Conservation (phyloP, 2,113 vertebrate genomes). For the Podiceps cristatus region DNA sequence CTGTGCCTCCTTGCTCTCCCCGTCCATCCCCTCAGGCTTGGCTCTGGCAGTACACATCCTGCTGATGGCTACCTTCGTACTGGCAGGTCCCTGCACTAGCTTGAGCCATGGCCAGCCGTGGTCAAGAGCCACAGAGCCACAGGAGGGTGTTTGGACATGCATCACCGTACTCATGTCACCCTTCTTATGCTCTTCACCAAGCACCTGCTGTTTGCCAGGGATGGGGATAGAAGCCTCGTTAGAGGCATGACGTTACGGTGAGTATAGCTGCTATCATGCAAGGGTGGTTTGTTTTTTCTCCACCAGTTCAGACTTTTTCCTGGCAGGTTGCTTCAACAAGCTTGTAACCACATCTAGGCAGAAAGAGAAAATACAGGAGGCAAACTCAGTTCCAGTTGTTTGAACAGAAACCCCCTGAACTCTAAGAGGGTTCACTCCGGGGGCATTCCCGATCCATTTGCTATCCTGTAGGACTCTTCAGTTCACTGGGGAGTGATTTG, state of each 20-base stretch:
- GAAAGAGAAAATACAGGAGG: not conserved
- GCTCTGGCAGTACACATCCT: not conserved
- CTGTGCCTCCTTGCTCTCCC: not conserved
- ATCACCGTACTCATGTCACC: not conserved
- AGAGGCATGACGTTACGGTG: not conserved
- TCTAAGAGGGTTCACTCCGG: not conserved
- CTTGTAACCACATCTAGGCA: not conserved
- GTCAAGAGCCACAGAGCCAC: not conserved
- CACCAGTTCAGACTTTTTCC: not conserved
- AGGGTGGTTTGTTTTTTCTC: not conserved
- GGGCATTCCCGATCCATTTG: not conserved
- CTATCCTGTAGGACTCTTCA: not conserved
- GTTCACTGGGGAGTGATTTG: not conserved
- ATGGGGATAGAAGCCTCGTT: not conserved
- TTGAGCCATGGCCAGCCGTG: accelerated
- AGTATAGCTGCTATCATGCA: not conserved
- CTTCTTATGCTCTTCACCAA: not conserved
- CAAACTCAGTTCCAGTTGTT: not conserved
- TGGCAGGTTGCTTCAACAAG: not conserved
- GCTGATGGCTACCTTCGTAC: accelerated
- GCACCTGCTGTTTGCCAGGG: not conserved
- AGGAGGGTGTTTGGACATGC: accelerated
- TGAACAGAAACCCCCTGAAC: not conserved
- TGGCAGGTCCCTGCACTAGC: not conserved
- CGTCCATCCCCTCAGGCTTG: not conserved